Percentiles rank a stretch among this genome's conserved stretches.
Conservation (phyloP, 2,113 vertebrate species). For the Odobenus rosmarus region DNA sequence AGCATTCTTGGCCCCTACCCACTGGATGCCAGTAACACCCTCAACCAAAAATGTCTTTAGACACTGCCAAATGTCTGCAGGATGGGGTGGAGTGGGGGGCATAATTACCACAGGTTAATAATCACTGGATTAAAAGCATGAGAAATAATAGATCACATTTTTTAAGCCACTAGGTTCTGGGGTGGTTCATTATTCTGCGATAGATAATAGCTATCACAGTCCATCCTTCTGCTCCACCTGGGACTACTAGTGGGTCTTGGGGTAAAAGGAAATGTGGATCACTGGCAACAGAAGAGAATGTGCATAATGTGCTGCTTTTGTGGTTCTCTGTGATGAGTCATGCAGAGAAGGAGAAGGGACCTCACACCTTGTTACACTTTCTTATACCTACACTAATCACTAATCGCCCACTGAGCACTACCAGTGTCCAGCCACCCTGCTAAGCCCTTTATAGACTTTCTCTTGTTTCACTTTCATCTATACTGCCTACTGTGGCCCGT, state of each 20-base stretch:
- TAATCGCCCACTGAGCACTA: fast-evolving
- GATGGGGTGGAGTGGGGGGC: background rate
- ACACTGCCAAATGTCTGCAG: background rate
- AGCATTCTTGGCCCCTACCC: background rate
- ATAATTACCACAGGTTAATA: background rate
- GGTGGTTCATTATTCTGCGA: background rate
- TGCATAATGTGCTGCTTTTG: background rate
- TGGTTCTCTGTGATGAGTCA: background rate
- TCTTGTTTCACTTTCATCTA: background rate
- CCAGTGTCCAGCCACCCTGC: background rate
- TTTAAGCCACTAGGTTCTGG: background rate
- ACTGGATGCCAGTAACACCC: background rate
- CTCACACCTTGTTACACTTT: background rate
- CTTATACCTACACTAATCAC: background rate
- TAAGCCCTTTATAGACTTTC: background rate
- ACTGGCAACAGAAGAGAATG: background rate
- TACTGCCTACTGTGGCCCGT: background rate
- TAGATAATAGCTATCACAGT: no score
- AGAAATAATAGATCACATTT: background rate
- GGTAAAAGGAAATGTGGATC: background rate
- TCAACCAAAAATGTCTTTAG: background rate
- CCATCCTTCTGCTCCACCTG: background rate
- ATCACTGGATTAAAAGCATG: background rate
- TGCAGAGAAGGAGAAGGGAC: background rate
- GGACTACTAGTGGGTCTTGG: background rate